Evolutionary conservation across 2,888 invertebrate species (phyloP), one percentile per base, ranked within the genome.

Genomic region (Drosophila diplacantha): DNA sequence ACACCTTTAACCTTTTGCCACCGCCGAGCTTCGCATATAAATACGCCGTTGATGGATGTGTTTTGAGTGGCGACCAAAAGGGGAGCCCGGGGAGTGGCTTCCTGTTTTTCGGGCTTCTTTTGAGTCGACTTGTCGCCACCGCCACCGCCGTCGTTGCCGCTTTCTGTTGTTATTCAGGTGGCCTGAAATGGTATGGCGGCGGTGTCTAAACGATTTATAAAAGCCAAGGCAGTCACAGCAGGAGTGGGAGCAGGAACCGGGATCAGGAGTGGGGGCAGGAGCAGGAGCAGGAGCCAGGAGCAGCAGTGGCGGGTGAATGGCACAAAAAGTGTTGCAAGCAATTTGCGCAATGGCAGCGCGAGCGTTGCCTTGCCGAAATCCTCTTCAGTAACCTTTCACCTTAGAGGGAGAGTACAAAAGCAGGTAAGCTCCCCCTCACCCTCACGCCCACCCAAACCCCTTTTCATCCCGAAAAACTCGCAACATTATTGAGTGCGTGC

Each of bases 261-360:
- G 31, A 26, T 47, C 18, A 26, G 16, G 11, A n/a, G 32, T 12
- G 22, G 43, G 16, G 18, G n/a, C 5, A 31, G 34, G 34, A 62
- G 9, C n/a, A 22, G 14, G 22, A 22, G 2, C 46, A 14, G 22
- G 16, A 2, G 16, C 18, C 41, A 18, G 14, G 22, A 22, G 14
- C 29, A 34, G n/a, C n/a, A 38, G 26, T 11, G 18, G 37, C 41
- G 67, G 50, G 32, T 37, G 53, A 53, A 74, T 67, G 73, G 59
- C 73, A 60, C 67, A 69, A 72, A 74, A 78, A 78, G 81, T 78
- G 81, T 78, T 81, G 79, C 81, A 74, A 78, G 81, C 81, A 81
- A 81, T 78, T 78, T 81, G 74, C 74, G 77, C 78, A 80, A 72
- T 75, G 68, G 55, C 59, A 60, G 71, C 54, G 61, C 44, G 31